These are phyloP conservation scores for Apodemus sylvaticus DNA, from an alignment of 2,113 vertebrate genomes.

Conservation along the genomic window DNA sequence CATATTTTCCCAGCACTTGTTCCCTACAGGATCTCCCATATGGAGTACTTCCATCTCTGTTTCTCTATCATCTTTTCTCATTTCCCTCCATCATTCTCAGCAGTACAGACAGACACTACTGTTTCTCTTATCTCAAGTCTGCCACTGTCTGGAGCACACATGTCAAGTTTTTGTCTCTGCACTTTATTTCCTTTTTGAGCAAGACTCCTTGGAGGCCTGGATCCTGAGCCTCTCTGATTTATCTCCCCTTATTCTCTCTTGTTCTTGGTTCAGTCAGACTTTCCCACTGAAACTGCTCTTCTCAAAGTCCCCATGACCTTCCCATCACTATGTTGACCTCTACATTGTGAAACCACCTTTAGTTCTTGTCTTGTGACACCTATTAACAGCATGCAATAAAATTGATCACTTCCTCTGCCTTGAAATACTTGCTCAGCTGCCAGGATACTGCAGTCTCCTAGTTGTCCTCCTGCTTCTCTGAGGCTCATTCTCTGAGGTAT, in stretches of 20 bases:
- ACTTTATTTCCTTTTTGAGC: not conserved
- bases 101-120: not conserved
- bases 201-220: not conserved
- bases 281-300: not conserved
- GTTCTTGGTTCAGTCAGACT: slow-evolving; percentile 5
- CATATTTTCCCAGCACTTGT: fast-evolving
- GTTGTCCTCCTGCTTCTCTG: not conserved
- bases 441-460: not conserved
- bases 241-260: not conserved
- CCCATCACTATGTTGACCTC: not conserved
- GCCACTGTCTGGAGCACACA: not conserved
- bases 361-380: not conserved
- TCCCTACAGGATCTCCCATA: not conserved
- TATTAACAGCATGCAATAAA: not conserved
- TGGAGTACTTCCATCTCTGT: not conserved
- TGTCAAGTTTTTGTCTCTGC: not conserved
- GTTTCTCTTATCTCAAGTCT: not conserved
- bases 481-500: no score
- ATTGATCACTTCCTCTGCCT: not conserved
- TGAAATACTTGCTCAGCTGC: not conserved
- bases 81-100: not conserved
- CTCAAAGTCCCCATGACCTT: not conserved
- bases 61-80: not conserved
- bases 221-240: not conserved
- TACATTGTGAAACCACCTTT: not conserved